phyloP scores from a whole-genome alignment of 1,140 invertebrate species.

The Papilio glaucus region DNA sequence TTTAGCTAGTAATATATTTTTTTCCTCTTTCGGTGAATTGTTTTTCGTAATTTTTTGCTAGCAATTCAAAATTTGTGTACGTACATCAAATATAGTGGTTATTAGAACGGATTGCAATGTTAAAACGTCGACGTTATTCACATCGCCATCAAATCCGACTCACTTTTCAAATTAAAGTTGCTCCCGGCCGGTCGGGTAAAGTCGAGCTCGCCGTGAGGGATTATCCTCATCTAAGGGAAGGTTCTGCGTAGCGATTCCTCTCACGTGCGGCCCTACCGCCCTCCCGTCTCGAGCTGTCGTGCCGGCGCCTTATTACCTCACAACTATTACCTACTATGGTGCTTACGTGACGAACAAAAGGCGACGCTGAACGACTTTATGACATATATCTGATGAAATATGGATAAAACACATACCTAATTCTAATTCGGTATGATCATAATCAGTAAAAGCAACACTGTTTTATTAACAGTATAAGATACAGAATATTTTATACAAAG shows the following conservation, averaged over 20 bases:
- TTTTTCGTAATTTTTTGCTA: background rate
- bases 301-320: constrained; percentile 66
- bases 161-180: constrained; percentile 31
- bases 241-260: constrained; percentile 54
- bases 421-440: too few species aligned
- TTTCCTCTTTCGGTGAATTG: too few species aligned
- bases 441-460: too few species aligned
- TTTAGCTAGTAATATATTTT: too few species aligned
- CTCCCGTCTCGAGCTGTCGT: constrained; percentile 57
- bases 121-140: constrained; percentile 17
- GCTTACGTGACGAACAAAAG: constrained; percentile 27
- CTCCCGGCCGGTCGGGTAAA: constrained; percentile 11
- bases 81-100: background rate
- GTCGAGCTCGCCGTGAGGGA: constrained; percentile 52
- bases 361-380: background rate
- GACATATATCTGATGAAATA: background rate
- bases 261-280: constrained; percentile 64
- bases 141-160: constrained; percentile 18
- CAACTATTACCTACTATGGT: constrained; percentile 60
- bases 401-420: background rate
- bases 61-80: background rate
- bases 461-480: too few species aligned
- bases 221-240: constrained; percentile 61
- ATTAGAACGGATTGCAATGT: constrained; percentile 4
- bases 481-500: too few species aligned